These are phyloP conservation scores for Sipunculus nudus DNA, from an alignment of 2,888 invertebrate genomes.

Conservation along the genomic window DNA sequence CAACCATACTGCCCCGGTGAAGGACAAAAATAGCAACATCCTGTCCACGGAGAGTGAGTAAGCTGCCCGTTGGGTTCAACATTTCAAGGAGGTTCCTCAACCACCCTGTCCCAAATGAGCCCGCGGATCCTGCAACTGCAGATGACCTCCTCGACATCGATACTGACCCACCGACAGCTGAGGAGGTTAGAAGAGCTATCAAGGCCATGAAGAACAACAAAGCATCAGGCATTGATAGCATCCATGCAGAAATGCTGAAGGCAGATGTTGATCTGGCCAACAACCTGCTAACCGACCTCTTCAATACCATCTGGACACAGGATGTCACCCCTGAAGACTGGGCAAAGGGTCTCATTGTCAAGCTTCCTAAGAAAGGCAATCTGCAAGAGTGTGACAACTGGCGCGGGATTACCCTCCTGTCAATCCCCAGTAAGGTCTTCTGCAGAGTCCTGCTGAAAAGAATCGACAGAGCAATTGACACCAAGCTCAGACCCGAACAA, in stretches of 20 bases:
- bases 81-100: constrained; percentile 2
- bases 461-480: constrained; percentile 6
- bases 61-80: constrained; percentile 5
- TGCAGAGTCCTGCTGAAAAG: constrained; percentile 13
- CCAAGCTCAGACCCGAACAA: constrained; percentile 20
- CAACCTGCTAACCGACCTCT: not conserved
- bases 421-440: constrained; percentile 25
- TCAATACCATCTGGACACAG: constrained; percentile 1
- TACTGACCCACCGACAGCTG: not conserved
- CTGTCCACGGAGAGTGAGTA: not conserved
- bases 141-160: not conserved
- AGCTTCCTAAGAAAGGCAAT: constrained; percentile 23
- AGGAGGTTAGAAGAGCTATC: not conserved
- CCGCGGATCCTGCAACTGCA: not conserved
- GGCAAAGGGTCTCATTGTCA: constrained; percentile 3
- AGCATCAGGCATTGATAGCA: not conserved
- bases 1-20: not conserved
- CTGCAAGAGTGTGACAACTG: constrained; percentile 20
- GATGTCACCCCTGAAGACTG: constrained; percentile 7
- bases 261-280: not conserved
- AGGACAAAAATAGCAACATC: constrained; percentile 1
- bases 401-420: constrained; percentile 29
- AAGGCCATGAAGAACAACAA: not conserved
- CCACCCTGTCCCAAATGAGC: not conserved
- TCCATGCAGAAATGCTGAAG: constrained; percentile 6